Base-by-base conservation (phyloP, 92 coral and sea anemone genomes). In the Bergia sp. region DNA sequence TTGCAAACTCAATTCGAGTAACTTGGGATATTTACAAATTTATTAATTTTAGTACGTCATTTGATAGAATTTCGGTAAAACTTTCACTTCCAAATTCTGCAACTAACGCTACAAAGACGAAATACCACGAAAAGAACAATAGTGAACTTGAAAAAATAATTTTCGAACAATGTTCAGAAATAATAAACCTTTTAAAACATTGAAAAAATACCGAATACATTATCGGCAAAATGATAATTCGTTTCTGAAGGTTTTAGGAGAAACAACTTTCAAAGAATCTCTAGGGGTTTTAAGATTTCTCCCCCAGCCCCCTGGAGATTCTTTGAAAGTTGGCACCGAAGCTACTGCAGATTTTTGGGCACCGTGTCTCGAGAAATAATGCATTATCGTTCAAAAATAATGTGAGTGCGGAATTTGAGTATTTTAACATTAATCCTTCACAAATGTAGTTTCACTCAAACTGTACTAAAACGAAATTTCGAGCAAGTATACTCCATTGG, bases 21-120 rank as follows among this genome's bases (percentile, higher is more conserved):
- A 72, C 40, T 69, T 6, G 64, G 37, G 87, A 84, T 16, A 45
- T 69, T 71, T 84, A 84, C 53, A 72, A 49, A 29, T 71, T 84
- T 36, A 11, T 84, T 45, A 44, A 84, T 44, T 36, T 84, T 29
- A 44, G 58, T 12, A 41, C 41, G 64, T 3, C 58, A 15, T 10
- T 13, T 37, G 47, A 57, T 1, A 67, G 37, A 9, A 36, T 0
- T 37, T 23, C 72, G 40, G 12, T 7, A 43, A 69, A 47, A 37
- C 39, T 36, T 37, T 84, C 45, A 10, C 11, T 45, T 67, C 11
- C 87, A 47, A 44, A 76, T 23, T 76, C 16, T 76, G 50, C 21
- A 41, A 23, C 29, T 12, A 73, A 38, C 4, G 41, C 11, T 73
- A 73, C 77, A 21, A 71, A 84, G 42, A 71, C 38, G 64, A 84